phyloP scores from a whole-genome alignment of 2,113 vertebrate species.

The Rhinoderma darwinii region DNA sequence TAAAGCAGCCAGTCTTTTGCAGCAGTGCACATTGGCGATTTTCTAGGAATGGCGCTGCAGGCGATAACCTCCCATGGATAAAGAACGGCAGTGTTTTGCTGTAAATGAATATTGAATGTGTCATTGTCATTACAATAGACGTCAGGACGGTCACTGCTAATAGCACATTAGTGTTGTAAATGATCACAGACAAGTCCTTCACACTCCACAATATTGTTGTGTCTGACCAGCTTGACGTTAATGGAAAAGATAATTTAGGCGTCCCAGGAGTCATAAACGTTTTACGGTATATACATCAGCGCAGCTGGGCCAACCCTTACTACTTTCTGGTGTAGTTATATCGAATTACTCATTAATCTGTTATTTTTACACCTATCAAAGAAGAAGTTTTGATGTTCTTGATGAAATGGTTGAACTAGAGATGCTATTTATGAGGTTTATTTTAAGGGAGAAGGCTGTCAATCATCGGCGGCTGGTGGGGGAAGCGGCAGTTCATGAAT shows the following conservation, averaged over 20 bases:
- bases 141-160: not conserved
- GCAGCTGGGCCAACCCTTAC: not conserved
- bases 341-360: not conserved
- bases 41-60: not conserved
- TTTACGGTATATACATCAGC: not conserved
- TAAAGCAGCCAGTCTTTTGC: not conserved
- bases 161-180: not conserved
- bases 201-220: not conserved
- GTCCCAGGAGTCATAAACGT: not conserved
- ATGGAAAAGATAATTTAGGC: slow-evolving; percentile 8
- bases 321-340: not conserved
- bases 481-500: too few relatives aligned
- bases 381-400: not conserved
- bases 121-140: not conserved
- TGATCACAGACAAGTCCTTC: slow-evolving; percentile 24
- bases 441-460: too few relatives aligned
- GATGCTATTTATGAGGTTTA: not conserved
- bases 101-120: not conserved
- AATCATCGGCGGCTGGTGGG: too few relatives aligned
- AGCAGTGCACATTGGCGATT: not conserved
- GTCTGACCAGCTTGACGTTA: slow-evolving; percentile 23
- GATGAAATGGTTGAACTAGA: not conserved
- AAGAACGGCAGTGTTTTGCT: not conserved
- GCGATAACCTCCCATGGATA: not conserved
- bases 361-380: not conserved